These are phyloP conservation scores for Micronycteris hirsuta DNA, from an alignment of 2,113 vertebrate species.

Conservation along the genomic window DNA sequence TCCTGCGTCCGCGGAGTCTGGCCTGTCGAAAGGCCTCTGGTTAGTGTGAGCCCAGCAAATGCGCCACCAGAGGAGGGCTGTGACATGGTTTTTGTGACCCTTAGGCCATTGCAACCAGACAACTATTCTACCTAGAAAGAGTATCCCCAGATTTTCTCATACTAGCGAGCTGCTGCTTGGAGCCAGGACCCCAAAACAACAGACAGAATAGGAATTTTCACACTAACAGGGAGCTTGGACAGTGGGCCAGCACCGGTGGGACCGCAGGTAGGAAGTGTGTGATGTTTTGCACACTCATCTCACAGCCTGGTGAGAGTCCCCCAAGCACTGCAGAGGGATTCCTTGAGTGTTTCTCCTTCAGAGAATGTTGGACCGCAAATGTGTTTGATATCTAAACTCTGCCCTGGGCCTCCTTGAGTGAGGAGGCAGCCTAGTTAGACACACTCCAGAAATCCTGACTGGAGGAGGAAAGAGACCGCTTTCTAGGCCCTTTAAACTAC, in stretches of 20 bases:
- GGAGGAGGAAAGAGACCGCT: not conserved
- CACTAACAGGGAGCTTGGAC: not conserved
- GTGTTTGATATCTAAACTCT: constrained; percentile 6
- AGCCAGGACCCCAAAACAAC: not conserved
- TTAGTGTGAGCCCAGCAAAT: not conserved
- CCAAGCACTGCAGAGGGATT: not conserved
- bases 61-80: not conserved
- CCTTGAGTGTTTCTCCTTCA: constrained; percentile 15
- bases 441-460: not conserved
- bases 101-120: not conserved
- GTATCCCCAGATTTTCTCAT: constrained; percentile 43
- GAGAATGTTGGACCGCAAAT: constrained; percentile 4
- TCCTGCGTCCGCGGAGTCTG: not conserved
- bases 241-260: not conserved
- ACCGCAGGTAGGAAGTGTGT: not conserved
- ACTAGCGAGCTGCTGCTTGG: constrained; percentile 20
- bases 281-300: constrained; percentile 30
- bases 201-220: constrained; percentile 38
- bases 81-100: constrained; percentile 14
- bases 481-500: not conserved
- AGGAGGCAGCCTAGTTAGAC: not conserved
- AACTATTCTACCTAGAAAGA: not conserved
- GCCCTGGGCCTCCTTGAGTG: not conserved
- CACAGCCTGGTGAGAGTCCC: not conserved
- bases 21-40: not conserved